Conservation (phyloP, 1,140 invertebrate genomes). For the Hycleus cichorii region DNA sequence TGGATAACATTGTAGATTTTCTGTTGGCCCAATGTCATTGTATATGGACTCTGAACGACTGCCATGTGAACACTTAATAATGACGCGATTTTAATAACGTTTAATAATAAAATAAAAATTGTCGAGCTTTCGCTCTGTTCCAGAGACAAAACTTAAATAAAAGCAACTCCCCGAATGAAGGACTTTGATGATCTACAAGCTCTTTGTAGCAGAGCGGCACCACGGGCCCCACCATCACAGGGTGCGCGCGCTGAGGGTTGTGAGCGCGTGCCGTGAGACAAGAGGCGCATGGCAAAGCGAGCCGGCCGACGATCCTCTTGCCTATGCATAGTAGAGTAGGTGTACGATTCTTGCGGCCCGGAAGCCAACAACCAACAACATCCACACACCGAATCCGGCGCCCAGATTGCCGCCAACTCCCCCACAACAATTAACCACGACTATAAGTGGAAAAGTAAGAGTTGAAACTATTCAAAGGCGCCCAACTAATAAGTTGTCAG, state of each 20-base stretch:
- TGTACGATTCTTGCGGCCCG: slow-evolving; percentile 11
- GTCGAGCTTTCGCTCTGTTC: too few relatives aligned
- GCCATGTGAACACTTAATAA: slow-evolving; percentile 26
- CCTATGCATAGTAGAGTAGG: not conserved
- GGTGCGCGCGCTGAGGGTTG: slow-evolving; percentile 21
- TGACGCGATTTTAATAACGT: not conserved
- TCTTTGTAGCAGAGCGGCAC: slow-evolving; percentile 27
- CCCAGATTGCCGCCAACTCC: not conserved
- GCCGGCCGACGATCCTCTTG: slow-evolving; percentile 17
- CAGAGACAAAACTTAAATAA: not conserved
- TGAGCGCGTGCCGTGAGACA: slow-evolving; percentile 34
- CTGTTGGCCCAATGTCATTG: slow-evolving; percentile 38
- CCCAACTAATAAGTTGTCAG: too few relatives aligned
- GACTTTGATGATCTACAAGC: slow-evolving; percentile 25
- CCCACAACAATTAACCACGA: too few relatives aligned
- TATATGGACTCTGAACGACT: slow-evolving; percentile 27
- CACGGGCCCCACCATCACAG: slow-evolving; percentile 22
- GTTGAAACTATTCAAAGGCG: too few relatives aligned
- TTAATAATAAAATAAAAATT: not conserved
- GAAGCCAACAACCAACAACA: slow-evolving; percentile 14
- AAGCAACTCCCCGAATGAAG: slow-evolving; percentile 29
- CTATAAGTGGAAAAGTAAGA: too few relatives aligned
- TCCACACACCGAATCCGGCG: slow-evolving; percentile 2
- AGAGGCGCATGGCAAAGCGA: slow-evolving; percentile 35
- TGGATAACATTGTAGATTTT: slow-evolving; percentile 41